Evolutionary conservation across 2,888 invertebrate genomes (phyloP), one percentile per base, ranked within the genome.

Genomic region (Ganaspis brasiliensis): DNA sequence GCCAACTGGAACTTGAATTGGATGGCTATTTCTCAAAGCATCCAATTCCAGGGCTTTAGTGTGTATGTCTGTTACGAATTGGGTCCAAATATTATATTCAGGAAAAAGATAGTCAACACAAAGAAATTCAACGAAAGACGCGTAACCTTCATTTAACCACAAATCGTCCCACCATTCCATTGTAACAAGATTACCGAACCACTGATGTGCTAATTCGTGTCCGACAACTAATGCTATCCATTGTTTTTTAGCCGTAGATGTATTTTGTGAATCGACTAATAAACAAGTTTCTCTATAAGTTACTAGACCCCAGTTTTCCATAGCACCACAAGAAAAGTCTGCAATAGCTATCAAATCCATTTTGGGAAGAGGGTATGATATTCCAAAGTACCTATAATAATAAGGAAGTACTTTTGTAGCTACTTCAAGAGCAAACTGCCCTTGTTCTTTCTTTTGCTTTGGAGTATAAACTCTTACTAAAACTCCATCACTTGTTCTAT

Each of bases 121-220:
- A 5, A 98, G 93, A 88, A 97, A 98, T 91, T 99, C 98, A 59
- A 98, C 97, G 93, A 98, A 99, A 0, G 97, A 96, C 0, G 99
- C 99, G 92, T 98, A 98, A 2, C 98, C 98, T 91, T 99, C 98
- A 91, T 99, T 99, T 45, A 99, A 92, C 98, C 98, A 99, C 40
- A 97, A 92, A 92, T 98, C 97, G 1, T 98, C 98, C 98, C 98
- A 98, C 98, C 98, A 98, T 91, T 98, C 97, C 98, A 99, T 98
- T 26, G 99, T 99, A 1, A 98, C 98, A 61, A 99, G 93, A 91
- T 99, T 98, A 8, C 99, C 99, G 92, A 99, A 99, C 99, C 99
- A 99, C 91, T 98, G 98, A 92, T 99, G 99, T 2, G 98, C 98
- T 71, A 99, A 92, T 91, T 99, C 99, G 91, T 99, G 99, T 0